These are phyloP conservation scores for Habroteleia sp. DNA, from an alignment of 2,888 invertebrate species.

Conservation along the genomic window DNA sequence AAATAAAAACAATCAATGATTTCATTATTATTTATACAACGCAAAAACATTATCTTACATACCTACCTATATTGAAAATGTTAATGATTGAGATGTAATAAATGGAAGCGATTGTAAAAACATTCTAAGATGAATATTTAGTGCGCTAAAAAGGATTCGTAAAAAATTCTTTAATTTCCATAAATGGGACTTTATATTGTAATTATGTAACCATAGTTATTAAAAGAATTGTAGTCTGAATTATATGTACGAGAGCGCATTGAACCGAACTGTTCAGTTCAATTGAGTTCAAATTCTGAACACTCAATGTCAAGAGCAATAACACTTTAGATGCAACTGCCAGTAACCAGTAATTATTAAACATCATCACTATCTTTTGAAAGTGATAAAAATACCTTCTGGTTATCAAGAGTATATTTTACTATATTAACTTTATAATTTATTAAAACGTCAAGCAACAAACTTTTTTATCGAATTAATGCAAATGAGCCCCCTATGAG, in stretches of 20 bases:
- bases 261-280: conserved; percentile 43
- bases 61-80: no score
- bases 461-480: conserved; percentile 29
- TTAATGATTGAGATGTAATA: no score
- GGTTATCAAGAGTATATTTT: conserved; percentile 4
- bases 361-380: conserved; percentile 23
- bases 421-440: conserved; percentile 36
- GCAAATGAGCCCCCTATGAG: no score
- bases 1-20: no score
- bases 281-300: conserved; percentile 47
- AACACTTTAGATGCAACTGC: conserved; percentile 36
- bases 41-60: no score
- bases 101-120: no score
- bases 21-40: no score
- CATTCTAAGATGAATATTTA: no score
- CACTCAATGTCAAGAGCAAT: conserved; percentile 46
- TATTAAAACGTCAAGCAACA: conserved; percentile 20
- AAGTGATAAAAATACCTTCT: conserved; percentile 31
- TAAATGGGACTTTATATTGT: conserved; percentile 7
- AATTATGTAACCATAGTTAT: conserved; percentile 14
- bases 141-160: not conserved
- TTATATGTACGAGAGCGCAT: conserved; percentile 20
- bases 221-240: conserved; percentile 14
- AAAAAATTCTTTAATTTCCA: no score
- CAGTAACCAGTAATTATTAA: conserved; percentile 31